A percentile compares a stretch with the other conserved stretches of the same genome.
Evolutionary conservation across 2,797 vertebrate genomes (phyloP).

Genomic region (Buceros bicornis): DNA sequence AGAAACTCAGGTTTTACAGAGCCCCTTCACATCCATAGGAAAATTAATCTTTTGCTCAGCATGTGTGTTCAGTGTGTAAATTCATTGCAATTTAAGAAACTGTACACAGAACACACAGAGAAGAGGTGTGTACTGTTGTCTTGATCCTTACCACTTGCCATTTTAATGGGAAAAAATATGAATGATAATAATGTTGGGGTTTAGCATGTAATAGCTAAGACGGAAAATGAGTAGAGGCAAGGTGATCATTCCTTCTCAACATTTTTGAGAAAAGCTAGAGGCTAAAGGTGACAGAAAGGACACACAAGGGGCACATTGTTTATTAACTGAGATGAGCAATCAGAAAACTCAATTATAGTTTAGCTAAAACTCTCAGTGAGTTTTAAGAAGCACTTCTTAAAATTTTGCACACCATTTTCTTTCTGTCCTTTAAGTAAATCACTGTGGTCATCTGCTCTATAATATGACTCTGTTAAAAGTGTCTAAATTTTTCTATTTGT

Average conservation of each 20-base stretch:
- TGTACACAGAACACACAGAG: not conserved
- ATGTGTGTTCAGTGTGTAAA: not conserved
- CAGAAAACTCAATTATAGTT: not conserved
- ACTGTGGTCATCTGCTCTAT: not conserved
- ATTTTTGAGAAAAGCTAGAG: constrained; percentile 5
- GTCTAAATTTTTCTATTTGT: not conserved
- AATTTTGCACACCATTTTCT: not conserved
- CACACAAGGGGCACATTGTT: not conserved
- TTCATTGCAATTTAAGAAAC: not conserved
- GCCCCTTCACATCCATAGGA: not conserved
- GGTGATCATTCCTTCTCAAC: not conserved
- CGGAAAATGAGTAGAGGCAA: not conserved
- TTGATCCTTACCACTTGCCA: not conserved
- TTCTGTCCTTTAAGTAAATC: not conserved
- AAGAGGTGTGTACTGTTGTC: not conserved
- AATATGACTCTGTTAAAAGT: not conserved
- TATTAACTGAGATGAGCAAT: not conserved
- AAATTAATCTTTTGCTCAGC: not conserved
- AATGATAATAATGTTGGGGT: not conserved
- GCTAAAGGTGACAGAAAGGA: constrained; percentile 1
- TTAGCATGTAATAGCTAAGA: not conserved
- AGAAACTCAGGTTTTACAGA: not conserved
- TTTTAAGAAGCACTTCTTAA: not conserved
- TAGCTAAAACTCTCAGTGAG: not conserved
- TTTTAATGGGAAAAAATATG: not conserved